Base-by-base conservation (phyloP, 2,113 vertebrate species). In the Triplophysa siluroides region DNA sequence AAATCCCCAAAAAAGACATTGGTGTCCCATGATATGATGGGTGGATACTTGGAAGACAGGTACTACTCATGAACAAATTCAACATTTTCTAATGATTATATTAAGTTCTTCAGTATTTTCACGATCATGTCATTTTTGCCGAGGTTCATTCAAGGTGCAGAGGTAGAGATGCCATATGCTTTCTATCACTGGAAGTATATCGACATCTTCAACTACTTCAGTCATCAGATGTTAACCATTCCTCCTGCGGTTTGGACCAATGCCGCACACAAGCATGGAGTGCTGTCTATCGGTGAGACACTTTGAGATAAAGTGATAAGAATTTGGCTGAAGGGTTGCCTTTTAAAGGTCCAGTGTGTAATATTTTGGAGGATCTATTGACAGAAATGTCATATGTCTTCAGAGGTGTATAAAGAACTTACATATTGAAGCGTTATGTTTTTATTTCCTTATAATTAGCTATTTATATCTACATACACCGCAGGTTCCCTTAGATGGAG, bases 181-280 rank as follows among this genome's bases (percentile, higher is more conserved):
- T 99, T 99, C 91, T 99, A 99, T 87, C 97, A 99, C 88, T 99
- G 97, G 98, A 89, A 93, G 16, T 91, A 93, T 87, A 93, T 99
- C 0, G 98, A 99, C 88, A 86, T 98, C 86, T 99, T 99, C 0
- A 93, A 98, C 58, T 99, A 99, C 94, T 99, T 99, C 91, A 95
- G 95, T 70, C 98, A 99, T 85, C 92, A 90, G 60, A 80, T 88
- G 0, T 93, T 98, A 82, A 99, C 96, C 11, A 90, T 99, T 75
- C 98, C 98, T 0, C 97, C 98, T 0, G 95, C 93, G 9, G 89
- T 93, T 83, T 99, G 98, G 98, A 98, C 95, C 81, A 99, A 96
- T 0, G 93, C 95, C 0, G 97, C 96, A 0, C 98, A 99, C 80
- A 91, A 91, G 64, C 95, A 99, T 0, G 94, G 95, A 0, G 97